phyloP scores from a whole-genome alignment of 2,113 vertebrate species.

The Xerus inauris region DNA sequence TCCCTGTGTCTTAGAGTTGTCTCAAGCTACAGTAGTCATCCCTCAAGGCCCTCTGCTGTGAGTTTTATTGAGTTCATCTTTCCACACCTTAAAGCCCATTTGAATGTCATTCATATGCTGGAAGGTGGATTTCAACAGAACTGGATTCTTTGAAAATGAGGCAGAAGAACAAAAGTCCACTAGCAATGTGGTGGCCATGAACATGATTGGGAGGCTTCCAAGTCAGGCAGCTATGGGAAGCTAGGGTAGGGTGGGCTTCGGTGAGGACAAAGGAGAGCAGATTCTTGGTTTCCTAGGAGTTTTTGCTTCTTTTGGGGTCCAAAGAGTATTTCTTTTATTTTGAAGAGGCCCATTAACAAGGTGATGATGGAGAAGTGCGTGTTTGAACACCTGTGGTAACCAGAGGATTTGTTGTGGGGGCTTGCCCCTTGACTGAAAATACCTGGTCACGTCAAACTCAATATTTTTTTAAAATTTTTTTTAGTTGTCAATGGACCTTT shows the following conservation, averaged over 20 bases:
- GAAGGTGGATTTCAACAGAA: not conserved
- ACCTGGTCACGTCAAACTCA: not conserved
- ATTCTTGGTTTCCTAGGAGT: not conserved
- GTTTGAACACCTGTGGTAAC: not conserved
- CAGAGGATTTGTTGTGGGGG: not conserved
- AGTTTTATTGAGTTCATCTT: not conserved
- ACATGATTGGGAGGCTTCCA: not conserved
- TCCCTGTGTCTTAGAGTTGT: not conserved
- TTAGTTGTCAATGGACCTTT: too few species aligned
- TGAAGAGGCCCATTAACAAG: not conserved
- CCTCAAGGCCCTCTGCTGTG: not conserved
- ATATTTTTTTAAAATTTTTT: too few species aligned
- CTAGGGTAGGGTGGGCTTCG: not conserved
- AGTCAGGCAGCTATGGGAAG: not conserved
- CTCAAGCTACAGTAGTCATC: not conserved
- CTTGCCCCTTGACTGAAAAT: not conserved
- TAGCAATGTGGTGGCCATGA: not conserved
- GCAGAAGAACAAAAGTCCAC: not conserved
- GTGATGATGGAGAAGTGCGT: not conserved
- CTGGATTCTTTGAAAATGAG: not conserved
- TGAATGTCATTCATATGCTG: not conserved
- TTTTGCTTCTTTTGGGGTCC: not conserved
- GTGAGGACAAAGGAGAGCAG: not conserved
- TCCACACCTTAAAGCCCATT: not conserved
- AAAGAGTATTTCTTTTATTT: not conserved